phyloP scores from a whole-genome alignment of 2,113 vertebrate species.

The Mustelus asterias region DNA sequence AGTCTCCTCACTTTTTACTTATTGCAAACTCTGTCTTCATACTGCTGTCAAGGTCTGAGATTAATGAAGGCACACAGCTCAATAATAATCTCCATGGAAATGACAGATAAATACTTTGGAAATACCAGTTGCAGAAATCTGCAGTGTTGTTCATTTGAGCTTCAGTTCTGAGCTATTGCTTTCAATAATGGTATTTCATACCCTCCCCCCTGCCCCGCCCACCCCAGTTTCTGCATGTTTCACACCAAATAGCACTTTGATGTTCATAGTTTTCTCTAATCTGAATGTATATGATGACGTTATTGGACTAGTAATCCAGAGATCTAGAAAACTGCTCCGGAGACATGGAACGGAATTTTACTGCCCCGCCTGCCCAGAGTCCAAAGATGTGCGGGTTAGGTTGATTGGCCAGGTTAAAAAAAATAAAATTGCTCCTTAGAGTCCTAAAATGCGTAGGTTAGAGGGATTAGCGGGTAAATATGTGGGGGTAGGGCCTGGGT shows the following conservation, averaged over 20 bases:
- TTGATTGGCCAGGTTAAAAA: too few species aligned
- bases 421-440: too few species aligned
- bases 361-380: too few species aligned
- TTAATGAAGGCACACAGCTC: neutral
- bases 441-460: too few species aligned
- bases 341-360: neutral
- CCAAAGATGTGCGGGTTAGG: too few species aligned
- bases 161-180: neutral
- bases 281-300: neutral
- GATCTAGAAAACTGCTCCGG: neutral
- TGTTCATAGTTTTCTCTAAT: neutral
- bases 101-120: neutral
- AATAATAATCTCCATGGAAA: neutral
- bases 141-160: neutral
- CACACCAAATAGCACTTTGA: neutral
- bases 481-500: too few species aligned
- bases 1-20: conserved; percentile 9
- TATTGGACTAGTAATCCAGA: neutral
- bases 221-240: neutral
- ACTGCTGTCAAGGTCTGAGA: neutral
- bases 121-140: neutral
- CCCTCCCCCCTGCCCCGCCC: too few species aligned
- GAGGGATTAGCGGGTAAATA: too few species aligned
- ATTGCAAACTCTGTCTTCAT: neutral
- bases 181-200: neutral